Evolutionary conservation across 2,888 invertebrate genomes (phyloP), one percentile per base, ranked within the genome.

Genomic region (Aphodius granarius): DNA sequence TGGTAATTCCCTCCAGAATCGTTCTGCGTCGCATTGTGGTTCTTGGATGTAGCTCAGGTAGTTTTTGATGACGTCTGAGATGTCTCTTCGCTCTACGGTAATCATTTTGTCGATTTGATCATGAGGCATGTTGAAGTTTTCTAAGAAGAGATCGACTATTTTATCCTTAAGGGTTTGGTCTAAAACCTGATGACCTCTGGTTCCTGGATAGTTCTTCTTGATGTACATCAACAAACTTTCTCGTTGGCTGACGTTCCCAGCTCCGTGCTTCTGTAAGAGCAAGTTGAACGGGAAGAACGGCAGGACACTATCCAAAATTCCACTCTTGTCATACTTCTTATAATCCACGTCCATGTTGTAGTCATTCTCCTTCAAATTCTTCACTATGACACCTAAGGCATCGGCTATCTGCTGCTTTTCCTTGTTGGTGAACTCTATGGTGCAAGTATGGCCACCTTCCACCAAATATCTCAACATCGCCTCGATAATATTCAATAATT

Each of bases 381-480:
- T 66, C 18, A 75, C 66, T 5, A 75, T 75, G 6, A 72, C 21
- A 66, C 63, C 43, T 16, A 75, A 23, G 17, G 75, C 75, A 19
- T 75, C 68, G 4, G 73, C 75, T 3, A 75, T 75, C n/a, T 75
- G 66, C 16, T 63, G 16, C 23, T 73, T 75, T 72, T 75, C 75
- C 0, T 16, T n/a, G 16, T 72, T 22, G 63, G 63, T 19, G 16
- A 75, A 75, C 16, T 66, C 21, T 22, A 75, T 72, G 15, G 18
- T 21, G 5, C 73, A 73, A 0, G 19, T 18, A 13, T 66, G 20
- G 22, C 22, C 21, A 18, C 17, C 64, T 18, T 22, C 15, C 18
- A 72, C 2, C 9, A 75, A 43, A 63, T 68, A 72, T 18, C 22
- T 20, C 0, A 68, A 15, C 75, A 75, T 75, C 20, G 21, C 68